phyloP scores from a whole-genome alignment of 92 coral and sea anemone genomes.

The Virgularia gustaviana region DNA sequence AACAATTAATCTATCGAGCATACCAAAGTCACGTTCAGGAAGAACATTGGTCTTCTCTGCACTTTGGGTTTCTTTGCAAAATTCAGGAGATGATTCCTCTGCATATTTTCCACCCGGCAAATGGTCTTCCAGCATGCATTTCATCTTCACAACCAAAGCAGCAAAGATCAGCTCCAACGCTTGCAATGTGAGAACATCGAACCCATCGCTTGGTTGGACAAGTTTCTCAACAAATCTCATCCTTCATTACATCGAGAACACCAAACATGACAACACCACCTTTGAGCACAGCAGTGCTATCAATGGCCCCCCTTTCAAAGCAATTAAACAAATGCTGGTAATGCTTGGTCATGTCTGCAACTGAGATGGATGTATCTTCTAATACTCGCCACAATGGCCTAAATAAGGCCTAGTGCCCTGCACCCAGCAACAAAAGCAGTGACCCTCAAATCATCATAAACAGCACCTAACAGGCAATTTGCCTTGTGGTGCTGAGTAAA shows the following conservation, averaged over 20 bases:
- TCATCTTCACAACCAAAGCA: slow-evolving; percentile 23
- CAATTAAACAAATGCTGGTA: slow-evolving; percentile 13
- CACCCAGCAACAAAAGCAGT: slow-evolving; percentile 18
- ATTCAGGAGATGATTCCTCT: neutral
- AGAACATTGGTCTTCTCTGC: slow-evolving; percentile 23
- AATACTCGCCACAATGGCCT: neutral
- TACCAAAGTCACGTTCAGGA: slow-evolving; percentile 37
- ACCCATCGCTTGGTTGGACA: neutral
- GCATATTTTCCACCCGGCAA: slow-evolving; percentile 20
- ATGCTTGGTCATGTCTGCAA: slow-evolving; percentile 7
- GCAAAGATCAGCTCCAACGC: neutral
- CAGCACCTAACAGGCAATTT: slow-evolving; percentile 25
- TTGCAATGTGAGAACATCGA: neutral
- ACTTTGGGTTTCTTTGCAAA: slow-evolving; percentile 10
- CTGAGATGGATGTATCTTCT: neutral
- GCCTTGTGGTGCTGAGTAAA: slow-evolving; percentile 4
- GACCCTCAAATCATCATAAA: slow-evolving; percentile 14
- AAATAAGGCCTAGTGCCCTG: slow-evolving; percentile 12
- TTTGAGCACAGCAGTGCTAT: neutral
- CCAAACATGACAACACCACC: slow-evolving; percentile 4
- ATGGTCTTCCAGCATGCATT: slow-evolving; percentile 30
- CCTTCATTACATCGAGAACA: neutral
- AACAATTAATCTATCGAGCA: no score
- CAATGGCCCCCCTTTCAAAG: slow-evolving; percentile 14
- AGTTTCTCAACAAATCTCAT: slow-evolving; percentile 5